Conservation (phyloP, 1,140 invertebrate genomes). For the Hetaerina americana region DNA sequence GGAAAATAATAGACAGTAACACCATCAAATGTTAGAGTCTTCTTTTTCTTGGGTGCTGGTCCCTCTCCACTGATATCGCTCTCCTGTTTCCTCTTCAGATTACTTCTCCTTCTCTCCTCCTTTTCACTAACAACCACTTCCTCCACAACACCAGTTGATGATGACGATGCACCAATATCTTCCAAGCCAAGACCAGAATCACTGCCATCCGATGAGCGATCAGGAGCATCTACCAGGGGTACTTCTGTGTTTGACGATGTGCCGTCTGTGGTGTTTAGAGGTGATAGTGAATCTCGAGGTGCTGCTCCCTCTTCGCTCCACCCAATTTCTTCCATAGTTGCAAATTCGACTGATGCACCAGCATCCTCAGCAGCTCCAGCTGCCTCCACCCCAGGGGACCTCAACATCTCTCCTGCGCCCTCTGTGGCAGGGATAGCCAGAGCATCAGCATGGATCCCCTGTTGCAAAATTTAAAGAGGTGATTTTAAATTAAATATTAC, state of each 20-base stretch:
- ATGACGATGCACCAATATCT: conserved; percentile 2
- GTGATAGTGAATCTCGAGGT: not conserved
- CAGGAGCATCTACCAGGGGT: not conserved
- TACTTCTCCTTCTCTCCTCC: conserved; percentile 28
- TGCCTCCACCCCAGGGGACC: not conserved
- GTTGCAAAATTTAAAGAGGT: not conserved
- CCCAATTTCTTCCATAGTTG: not conserved
- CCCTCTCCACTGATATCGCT: conserved; percentile 21
- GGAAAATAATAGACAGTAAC: conserved; percentile 95
- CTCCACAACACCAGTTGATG: not conserved
- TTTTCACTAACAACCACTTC: conserved; percentile 1
- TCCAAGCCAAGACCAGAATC: conserved; percentile 63
- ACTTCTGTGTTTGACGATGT: not conserved
- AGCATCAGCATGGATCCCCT: not conserved
- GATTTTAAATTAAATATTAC: not conserved
- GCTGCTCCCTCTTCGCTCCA: not conserved
- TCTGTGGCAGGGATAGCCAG: not conserved
- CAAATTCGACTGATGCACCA: not conserved
- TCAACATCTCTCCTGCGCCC: not conserved
- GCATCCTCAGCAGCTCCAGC: not conserved
- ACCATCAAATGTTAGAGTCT: conserved; percentile 74
- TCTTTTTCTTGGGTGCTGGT: conserved; percentile 44
- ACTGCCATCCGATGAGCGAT: conserved; percentile 56
- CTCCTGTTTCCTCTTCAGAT: conserved; percentile 32
- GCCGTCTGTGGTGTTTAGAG: not conserved